phyloP scores from a whole-genome alignment of 1,140 invertebrate species.

The Colletes latitarsis region DNA sequence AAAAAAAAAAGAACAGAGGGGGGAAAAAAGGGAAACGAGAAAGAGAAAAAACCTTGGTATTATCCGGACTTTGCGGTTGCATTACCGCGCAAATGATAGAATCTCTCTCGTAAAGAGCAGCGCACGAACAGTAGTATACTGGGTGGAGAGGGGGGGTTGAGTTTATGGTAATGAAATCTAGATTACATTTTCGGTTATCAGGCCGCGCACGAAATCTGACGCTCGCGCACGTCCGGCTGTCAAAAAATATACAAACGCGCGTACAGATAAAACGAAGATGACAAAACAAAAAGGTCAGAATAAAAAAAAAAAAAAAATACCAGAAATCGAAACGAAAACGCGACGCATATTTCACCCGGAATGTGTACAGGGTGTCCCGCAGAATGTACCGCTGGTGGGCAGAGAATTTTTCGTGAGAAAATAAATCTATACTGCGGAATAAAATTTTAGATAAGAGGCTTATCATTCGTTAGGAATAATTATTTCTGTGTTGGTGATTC shows the following conservation, averaged over 20 bases:
- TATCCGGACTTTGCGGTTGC: conserved; percentile 37
- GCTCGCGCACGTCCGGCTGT: conserved; percentile 5
- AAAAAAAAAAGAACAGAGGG: neutral
- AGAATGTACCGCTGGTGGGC: no score
- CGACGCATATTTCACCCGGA: conserved; percentile 60
- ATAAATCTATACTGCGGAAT: no score
- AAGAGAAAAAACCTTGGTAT: conserved; percentile 25
- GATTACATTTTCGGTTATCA: conserved; percentile 58
- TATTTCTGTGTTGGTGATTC: no score
- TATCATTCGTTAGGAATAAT: no score
- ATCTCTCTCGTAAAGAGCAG: conserved; percentile 33
- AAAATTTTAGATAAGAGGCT: no score
- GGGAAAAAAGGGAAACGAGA: neutral
- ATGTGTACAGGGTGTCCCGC: conserved; percentile 47
- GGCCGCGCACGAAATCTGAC: conserved; percentile 21
- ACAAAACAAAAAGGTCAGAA: neutral
- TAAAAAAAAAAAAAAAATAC: neutral
- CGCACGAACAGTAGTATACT: neutral
- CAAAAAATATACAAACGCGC: conserved; percentile 15
- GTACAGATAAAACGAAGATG: neutral
- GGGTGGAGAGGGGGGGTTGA: neutral
- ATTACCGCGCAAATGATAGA: conserved; percentile 52
- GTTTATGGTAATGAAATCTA: conserved; percentile 65
- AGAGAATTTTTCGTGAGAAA: no score
- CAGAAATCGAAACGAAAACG: conserved; percentile 29